phyloP scores from a whole-genome alignment of 2,797 vertebrate species.

The Leptatherina wallacei region DNA sequence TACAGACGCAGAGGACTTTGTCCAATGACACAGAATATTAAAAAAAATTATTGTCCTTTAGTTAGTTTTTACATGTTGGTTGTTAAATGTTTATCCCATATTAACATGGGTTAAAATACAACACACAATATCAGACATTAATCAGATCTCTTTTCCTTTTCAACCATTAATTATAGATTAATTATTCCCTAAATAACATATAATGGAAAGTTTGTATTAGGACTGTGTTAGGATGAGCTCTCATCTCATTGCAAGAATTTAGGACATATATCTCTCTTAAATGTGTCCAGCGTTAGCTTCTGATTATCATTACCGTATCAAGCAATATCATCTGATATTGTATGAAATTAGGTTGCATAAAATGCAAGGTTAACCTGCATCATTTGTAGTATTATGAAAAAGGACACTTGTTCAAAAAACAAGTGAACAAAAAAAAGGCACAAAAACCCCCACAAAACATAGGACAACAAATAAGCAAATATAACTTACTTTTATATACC shows the following conservation, averaged over 20 bases:
- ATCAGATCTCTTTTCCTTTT: constrained; percentile 6
- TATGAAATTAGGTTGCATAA: not conserved
- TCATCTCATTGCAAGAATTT: too few relatives aligned
- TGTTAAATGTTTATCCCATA: constrained; percentile 42
- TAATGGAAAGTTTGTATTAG: too few relatives aligned
- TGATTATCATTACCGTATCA: not conserved
- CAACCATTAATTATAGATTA: not conserved
- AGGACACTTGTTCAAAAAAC: too few relatives aligned
- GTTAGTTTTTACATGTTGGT: constrained; percentile 42
- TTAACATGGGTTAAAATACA: constrained; percentile 16
- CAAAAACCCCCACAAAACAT: not conserved
- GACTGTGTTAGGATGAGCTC: too few relatives aligned
- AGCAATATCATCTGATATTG: not conserved
- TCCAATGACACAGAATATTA: constrained; percentile 77
- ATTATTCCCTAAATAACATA: constrained; percentile 3
- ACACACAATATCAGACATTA: constrained; percentile 14
- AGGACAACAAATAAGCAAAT: not conserved
- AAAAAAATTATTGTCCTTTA: constrained; percentile 56
- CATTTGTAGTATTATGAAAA: not conserved
- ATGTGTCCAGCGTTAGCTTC: not conserved
- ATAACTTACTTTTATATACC: not conserved
- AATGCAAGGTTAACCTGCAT: not conserved
- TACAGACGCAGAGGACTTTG: constrained; percentile 73
- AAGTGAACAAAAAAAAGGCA: too few relatives aligned
- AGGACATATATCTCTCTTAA: not conserved